Evolutionary conservation across 1,140 invertebrate genomes (phyloP).

Genomic region (Diorhabda carinulata): DNA sequence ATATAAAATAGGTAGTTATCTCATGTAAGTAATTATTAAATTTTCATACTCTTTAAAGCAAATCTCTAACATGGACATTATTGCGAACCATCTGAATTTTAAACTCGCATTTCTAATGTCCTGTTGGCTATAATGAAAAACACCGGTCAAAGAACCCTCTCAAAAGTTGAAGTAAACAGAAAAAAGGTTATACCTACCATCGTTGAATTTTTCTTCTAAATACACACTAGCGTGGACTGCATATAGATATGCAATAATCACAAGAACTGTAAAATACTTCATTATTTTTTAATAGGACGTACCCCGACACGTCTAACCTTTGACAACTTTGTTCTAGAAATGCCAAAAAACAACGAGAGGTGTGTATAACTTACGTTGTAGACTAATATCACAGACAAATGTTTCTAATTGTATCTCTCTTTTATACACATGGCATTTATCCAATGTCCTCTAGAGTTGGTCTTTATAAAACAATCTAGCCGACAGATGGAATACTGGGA

Average conservation of each 20-base stretch:
- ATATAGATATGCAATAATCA: slow-evolving; percentile 35
- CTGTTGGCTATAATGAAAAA: not conserved
- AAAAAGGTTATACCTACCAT: slow-evolving; percentile 57
- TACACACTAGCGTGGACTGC: slow-evolving; percentile 55
- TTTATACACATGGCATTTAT: slow-evolving; percentile 4
- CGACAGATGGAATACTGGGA: slow-evolving; percentile 47
- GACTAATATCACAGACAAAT: slow-evolving; percentile 26
- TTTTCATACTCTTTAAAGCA: too few species aligned
- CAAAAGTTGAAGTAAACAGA: slow-evolving; percentile 12
- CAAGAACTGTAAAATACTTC: slow-evolving; percentile 39
- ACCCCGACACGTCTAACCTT: slow-evolving; percentile 36
- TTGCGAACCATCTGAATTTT: too few species aligned
- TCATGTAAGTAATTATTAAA: too few species aligned
- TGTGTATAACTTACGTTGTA: slow-evolving; percentile 24
- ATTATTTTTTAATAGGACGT: slow-evolving; percentile 37
- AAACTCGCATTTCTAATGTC: too few species aligned
- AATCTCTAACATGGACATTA: too few species aligned
- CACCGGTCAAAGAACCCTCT: not conserved
- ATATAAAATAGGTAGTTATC: too few species aligned
- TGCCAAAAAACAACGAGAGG: slow-evolving; percentile 35
- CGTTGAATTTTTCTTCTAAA: slow-evolving; percentile 70
- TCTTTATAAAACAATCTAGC: not conserved
- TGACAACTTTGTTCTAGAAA: slow-evolving; percentile 37
- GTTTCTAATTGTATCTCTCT: slow-evolving; percentile 9
- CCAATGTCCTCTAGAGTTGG: not conserved